Base-by-base conservation (phyloP, 92 coral and sea anemone genomes). In the Epizoanthus stellaris region DNA sequence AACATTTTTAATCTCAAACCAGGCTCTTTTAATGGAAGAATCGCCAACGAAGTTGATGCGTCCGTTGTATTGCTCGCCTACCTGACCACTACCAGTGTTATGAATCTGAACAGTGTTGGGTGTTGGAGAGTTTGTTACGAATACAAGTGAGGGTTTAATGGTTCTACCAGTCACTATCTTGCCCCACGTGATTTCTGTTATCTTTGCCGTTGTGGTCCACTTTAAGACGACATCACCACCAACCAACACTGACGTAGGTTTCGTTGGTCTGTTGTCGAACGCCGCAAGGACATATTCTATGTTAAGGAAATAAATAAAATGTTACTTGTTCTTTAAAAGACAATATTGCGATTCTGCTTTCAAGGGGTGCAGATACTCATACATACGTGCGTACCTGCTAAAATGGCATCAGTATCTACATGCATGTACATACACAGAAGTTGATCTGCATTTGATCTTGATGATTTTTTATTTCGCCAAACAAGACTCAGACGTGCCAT, bases 31-130 rank as follows among this genome's bases (percentile, higher is more conserved):
- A 38, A 45, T 19, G 3, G 61, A 21, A 43, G 45, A 6, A 73
- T 73, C n/a, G 12, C 77, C 60, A 19, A 58, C 25, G 62, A 73
- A 73, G 58, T 36, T 20, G 59, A 73, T 73, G 0, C 77, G 77
- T 6, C 39, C 77, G 1, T n/a, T 47, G 60, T 73, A 73, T 3
- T 38, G 45, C 42, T 73, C 77, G 61, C 62, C 77, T 49, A 40
- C 36, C 25, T 47, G 38, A 8, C 61, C 61, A 49, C n/a, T 30
- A 21, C 42, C 61, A 5, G 34, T 73, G 13, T 73, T 73, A 43
- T n/a, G 0, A 43, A 72, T 72, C 4, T 3, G 0, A 43, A 13
- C 34, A 6, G 42, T 72, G 62, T 58, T 9, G 62, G 15, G 17
- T 13, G n/a, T n/a, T n/a, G n/a, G n/a, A n/a, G 25, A 23, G 25